Evolutionary conservation across 2,113 vertebrate species (phyloP), one percentile per base, ranked within the genome.

Genomic region (Herpetotheres cachinnans): DNA sequence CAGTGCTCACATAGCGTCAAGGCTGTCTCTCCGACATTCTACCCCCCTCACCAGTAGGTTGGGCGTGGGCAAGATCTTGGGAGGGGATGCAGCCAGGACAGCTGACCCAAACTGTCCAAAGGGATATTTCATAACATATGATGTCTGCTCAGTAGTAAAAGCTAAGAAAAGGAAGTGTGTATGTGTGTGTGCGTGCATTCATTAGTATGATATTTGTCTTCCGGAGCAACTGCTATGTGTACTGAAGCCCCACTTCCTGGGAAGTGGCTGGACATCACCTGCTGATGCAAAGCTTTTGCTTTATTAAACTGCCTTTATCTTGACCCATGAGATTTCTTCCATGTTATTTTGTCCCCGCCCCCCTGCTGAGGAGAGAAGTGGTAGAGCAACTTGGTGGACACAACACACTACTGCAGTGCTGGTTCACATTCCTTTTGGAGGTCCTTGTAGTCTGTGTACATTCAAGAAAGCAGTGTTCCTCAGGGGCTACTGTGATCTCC

Each of bases 61-160:
- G 0, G 0, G 38, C 20, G 6, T 49, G 62, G n/a, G n/a, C 42
- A 50, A 63, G 7, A 17, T 49, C 9, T 38, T 76, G 47, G 40
- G 26, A 38, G 18, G 26, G 22, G 26, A 36, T 30, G 36, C 62
- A 50, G 49, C 26, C 32, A 56, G 62, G 32, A 22, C 30, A 77
- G 27, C 49, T 58, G 11, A 50, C 61, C 49, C 38, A 63, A 36
- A 61, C 46, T 74, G 34, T 32, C 29, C 17, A 27, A 21, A 70
- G 36, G 49, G n/a, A 15, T 74, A n/a, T 82, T 76, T 13, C 30
- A 7, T 44, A 34, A 34, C 50, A 11, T 76, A 2, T 55, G 30
- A 49, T 92, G 26, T 49, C 47, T 55, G 42, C 42, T 70, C 36
- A 70, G 56, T 36, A 58, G 11, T 50, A 61, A 34, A 36, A 63